Conservation (phyloP, 2,113 vertebrate genomes). For the Erythrocebus patas region DNA sequence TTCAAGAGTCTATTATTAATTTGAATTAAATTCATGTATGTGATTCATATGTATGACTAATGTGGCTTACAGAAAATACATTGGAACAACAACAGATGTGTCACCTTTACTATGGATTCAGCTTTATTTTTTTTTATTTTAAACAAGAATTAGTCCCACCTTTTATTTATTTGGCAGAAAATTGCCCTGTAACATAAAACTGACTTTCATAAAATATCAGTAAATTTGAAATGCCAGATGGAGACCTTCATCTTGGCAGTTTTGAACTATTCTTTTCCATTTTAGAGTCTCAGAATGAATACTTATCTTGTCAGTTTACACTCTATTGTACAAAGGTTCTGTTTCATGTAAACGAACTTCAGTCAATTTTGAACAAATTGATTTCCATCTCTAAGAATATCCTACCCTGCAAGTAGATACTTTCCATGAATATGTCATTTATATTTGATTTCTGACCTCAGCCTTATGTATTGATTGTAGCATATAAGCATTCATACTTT, state of each 20-base stretch:
- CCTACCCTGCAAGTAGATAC: neutral
- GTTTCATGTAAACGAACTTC: conserved; percentile 49
- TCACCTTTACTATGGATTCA: neutral
- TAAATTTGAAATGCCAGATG: conserved; percentile 61
- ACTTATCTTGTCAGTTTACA: conserved; percentile 49
- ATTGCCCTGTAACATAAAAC: conserved; percentile 57
- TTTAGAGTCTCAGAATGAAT: conserved; percentile 23
- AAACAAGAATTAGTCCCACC: conserved; percentile 26
- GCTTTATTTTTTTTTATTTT: too few relatives aligned
- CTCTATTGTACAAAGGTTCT: conserved; percentile 40
- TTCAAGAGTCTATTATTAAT: neutral
- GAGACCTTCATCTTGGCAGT: conserved; percentile 42
- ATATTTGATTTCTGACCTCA: conserved; percentile 41
- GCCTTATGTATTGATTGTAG: neutral
- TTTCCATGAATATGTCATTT: neutral
- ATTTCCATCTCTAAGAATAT: neutral
- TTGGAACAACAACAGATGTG: neutral
- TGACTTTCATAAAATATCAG: conserved; percentile 66
- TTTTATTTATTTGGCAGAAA: conserved; percentile 50
- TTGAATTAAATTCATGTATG: neutral
- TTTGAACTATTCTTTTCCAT: conserved; percentile 56
- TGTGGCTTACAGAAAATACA: neutral
- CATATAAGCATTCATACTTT: neutral
- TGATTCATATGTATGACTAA: neutral
- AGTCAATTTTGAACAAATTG: conserved; percentile 47